A percentile compares a stretch with the other conserved stretches of the same genome.
Evolutionary conservation across 1,140 invertebrate species (phyloP).

Genomic region (Drosophila rhopaloa): DNA sequence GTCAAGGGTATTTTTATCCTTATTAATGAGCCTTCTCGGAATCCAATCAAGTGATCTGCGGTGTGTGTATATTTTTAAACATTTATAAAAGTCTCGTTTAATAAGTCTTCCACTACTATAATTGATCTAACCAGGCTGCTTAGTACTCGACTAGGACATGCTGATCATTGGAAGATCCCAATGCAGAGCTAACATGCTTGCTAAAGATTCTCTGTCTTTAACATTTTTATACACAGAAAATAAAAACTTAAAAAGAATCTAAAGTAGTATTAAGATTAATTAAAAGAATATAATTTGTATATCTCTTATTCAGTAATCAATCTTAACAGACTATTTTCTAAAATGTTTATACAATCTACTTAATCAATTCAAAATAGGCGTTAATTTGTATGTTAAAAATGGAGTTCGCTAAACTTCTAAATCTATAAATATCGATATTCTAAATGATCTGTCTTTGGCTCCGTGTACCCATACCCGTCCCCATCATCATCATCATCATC

Average conservation of each 20-base stretch:
- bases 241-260: background rate
- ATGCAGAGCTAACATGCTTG: slow-evolving; percentile 17
- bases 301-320: no score
- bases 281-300: background rate
- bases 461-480: slow-evolving; percentile 21
- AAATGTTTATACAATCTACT: no score
- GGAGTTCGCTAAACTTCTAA: background rate
- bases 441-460: background rate
- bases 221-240: slow-evolving; percentile 7
- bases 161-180: slow-evolving; percentile 40
- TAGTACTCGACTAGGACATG: slow-evolving; percentile 40
- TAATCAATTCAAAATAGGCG: no score
- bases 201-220: slow-evolving; percentile 3
- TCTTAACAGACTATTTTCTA: no score
- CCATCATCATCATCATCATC: slow-evolving; percentile 59
- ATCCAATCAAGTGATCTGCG: slow-evolving; percentile 15
- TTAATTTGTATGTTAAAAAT: background rate
- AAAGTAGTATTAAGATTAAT: background rate
- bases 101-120: slow-evolving; percentile 31
- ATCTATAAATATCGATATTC: background rate
- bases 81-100: slow-evolving; percentile 38
- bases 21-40: background rate
- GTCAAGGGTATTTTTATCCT: background rate
- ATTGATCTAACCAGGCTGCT: slow-evolving; percentile 46
- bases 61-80: slow-evolving; percentile 23